Base-by-base conservation (phyloP, 2,888 invertebrate species). In the Parnassius apollo region DNA sequence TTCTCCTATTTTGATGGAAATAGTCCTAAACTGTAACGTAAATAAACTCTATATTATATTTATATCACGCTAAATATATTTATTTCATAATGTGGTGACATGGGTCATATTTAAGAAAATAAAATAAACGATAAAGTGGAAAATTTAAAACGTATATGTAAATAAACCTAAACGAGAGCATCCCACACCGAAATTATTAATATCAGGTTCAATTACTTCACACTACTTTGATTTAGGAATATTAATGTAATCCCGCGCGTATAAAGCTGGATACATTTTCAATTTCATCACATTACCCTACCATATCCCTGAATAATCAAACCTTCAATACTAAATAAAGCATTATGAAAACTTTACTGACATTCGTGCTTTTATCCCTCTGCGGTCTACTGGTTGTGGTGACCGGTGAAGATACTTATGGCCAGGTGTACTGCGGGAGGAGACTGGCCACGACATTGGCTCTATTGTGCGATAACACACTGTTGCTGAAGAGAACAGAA, bases 391-490 rank as follows among this genome's bases (percentile, higher is more conserved):
- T 51, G 4, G 50, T 8, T 51, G 12, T 56, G n/a, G 56, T 45
- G 3, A 51, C 11, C 9, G 9, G 60, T 22, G 42, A 55, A 25
- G 60, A 50, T 7, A 12, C 35, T 18, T 59, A 42, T 11, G 42
- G 49, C 0, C 60, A 61, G 44, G n/a, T 61, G 3, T 61, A 61
- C 50, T 61, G 60, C 55, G 60, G 60, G 12, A 42, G 54, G 18
- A 35, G 50, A 2, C 59, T 80, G 35, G 67, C 76, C 0, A 54
- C 65, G 1, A 66, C 70, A 1, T 12, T 74, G 53, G 70, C 69
- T 2, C 45, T 67, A 12, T n/a, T 70, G 1, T 73, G 67, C 62
- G 46, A 69, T 44, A 54, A 57, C 59, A 57, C 61, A 53, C 0
- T 59, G 44, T 1, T 65, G 62, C 61, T 72, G 64, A 71, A 68